Evolutionary conservation across 2,113 vertebrate species (phyloP).

Genomic region (Vombatus ursinus): DNA sequence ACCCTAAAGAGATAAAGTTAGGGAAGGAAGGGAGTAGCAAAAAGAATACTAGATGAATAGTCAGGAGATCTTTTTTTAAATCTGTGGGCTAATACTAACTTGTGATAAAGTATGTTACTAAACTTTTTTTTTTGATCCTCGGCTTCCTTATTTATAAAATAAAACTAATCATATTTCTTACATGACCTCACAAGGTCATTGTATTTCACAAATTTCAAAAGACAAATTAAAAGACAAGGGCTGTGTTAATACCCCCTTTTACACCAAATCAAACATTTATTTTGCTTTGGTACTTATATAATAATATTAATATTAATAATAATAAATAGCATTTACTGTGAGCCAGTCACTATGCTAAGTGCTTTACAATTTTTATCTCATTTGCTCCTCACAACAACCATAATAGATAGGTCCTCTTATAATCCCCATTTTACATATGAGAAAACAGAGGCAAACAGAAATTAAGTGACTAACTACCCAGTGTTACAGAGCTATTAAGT

Average conservation of each 20-base stretch:
- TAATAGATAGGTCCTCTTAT: too few species aligned
- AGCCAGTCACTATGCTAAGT: too few species aligned
- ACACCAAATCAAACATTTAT: slow-evolving; percentile 39
- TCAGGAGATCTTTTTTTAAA: neutral
- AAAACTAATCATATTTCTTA: neutral
- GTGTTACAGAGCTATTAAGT: too few species aligned
- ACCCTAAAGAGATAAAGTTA: slow-evolving; percentile 1
- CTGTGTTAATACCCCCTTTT: neutral
- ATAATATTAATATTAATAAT: neutral
- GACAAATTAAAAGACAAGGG: neutral
- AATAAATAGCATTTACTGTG: neutral
- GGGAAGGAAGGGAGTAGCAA: neutral
- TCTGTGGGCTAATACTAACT: neutral
- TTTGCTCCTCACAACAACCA: too few species aligned
- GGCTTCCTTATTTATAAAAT: neutral
- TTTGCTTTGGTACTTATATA: too few species aligned
- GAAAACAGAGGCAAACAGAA: too few species aligned
- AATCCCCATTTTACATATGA: too few species aligned
- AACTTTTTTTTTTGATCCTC: neutral
- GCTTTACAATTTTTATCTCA: too few species aligned
- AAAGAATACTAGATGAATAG: neutral
- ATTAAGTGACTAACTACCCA: too few species aligned
- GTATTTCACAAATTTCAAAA: slow-evolving; percentile 24
- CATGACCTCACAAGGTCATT: neutral
- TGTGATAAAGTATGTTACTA: neutral